Base-by-base conservation (phyloP, 2,888 invertebrate species). In the Acleris emargana region DNA sequence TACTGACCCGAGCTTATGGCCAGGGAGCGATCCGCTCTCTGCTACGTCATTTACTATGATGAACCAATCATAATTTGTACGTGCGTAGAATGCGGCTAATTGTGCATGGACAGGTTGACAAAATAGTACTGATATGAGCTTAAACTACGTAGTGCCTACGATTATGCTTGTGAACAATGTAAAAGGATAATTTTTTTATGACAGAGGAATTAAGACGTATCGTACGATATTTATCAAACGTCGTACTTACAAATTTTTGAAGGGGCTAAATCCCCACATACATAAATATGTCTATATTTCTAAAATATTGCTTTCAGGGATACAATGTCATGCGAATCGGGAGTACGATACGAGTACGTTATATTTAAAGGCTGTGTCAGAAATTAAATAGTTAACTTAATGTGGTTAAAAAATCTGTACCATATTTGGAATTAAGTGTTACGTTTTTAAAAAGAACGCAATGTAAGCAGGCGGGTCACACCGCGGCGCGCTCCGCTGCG, bases 101-200 rank as follows among this genome's bases (percentile, higher is more conserved):
- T 83, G 83, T 86, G 86, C 87, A 90, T 89, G 85, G 77, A 87
- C 88, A 88, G 84, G 80, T 84, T 79, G 82, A 89, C 84, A 87
- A 83, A 87, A 88, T 93, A 93, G 93, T 93, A 93, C 94, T 94
- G 93, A 93, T 93, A 94, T 93, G 94, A 94, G 94, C 94, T 94
- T 94, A 94, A 88, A 91, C 84, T 90, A 93, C 86, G 93, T 93
- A 93, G 94, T 94, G 94, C 94, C 94, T 94, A 94, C 93, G 92
- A 93, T 87, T 89, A 88, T 89, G 91, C 91, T 91, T 91, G 81
- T 86, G 82, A 82, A 85, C 87, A 87, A 82, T 82, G 75, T 83
- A 81, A 81, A 73, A 80, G 80, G 74, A 64, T 83, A 71, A 77
- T 78, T 71, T 67, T 76, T 79, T 79, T 72, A 77, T 74, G 72